Conservation (phyloP, 2,888 invertebrate genomes). For the Drosophila kambysellisi region DNA sequence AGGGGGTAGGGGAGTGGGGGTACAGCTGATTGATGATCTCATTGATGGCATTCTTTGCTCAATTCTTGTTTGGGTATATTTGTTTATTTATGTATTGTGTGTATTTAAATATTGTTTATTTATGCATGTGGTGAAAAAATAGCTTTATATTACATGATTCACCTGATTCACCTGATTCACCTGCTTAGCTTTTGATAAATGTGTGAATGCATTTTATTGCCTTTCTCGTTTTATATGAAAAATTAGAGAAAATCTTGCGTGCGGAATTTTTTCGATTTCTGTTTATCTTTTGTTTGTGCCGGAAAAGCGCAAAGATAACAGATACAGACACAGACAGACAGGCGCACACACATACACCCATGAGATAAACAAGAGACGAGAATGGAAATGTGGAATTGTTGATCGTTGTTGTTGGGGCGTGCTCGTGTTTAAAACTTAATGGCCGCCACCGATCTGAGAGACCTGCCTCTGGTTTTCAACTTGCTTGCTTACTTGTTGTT, state of each 20-base stretch:
- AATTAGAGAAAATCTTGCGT: neutral
- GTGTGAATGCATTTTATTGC: constrained; percentile 2
- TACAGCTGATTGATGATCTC: constrained; percentile 61
- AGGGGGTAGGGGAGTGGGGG: neutral
- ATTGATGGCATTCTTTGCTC: constrained; percentile 27
- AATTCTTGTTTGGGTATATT: constrained; percentile 6
- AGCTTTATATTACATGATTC: neutral
- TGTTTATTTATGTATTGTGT: neutral
- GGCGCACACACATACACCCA: neutral
- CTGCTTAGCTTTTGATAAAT: neutral
- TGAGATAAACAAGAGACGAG: constrained; percentile 48
- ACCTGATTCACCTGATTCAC: constrained; percentile 20
- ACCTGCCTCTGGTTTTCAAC: constrained; percentile 18
- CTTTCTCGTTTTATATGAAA: neutral
- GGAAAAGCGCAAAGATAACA: constrained; percentile 72
- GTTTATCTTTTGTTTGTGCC: constrained; percentile 67
- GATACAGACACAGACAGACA: constrained; percentile 16
- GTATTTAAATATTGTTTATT: neutral
- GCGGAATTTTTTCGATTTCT: constrained; percentile 31
- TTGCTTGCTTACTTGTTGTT: constrained; percentile 6
- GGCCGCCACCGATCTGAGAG: constrained; percentile 31
- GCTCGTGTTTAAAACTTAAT: constrained; percentile 67
- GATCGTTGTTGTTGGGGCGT: constrained; percentile 62
- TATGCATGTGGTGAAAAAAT: neutral
- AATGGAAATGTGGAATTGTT: constrained; percentile 51